Base-by-base conservation (phyloP, 2,888 invertebrate species). In the Cephus spinipes region DNA sequence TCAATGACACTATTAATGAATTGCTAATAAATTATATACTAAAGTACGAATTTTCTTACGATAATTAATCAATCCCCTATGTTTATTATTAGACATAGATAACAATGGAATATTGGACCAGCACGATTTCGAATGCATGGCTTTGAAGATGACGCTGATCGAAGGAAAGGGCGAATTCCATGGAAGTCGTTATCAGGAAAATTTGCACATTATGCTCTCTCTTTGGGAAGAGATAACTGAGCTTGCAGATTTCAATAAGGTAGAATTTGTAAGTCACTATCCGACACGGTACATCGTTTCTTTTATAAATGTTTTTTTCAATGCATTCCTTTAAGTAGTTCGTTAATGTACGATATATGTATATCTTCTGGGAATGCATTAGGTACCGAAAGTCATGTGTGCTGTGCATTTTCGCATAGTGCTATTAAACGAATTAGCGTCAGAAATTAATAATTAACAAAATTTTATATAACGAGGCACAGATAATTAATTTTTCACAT, bases 181-280 rank as follows among this genome's bases (percentile, higher is more conserved):
- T 89, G 91, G 94, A 77, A 93, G 93, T 4, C 94, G 95, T 33
- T 93, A 96, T 79, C 95, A 95, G 88, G 96, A 96, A 91, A 96
- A 96, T 92, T 95, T 96, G 90, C 96, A 96, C 90, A 94, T 97
- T 83, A 97, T 97, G 97, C 92, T 94, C 77, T 96, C 96, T 85
- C 93, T 97, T 33, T 97, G 97, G 97, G 96, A 96, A 87, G 97
- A 97, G 93, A 96, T 97, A 84, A 95, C 97, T 0, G 96, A 96
- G 87, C 92, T 97, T 83, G 97, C 97, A 68, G 97, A 97, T 93
- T 96, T 96, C 92, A 96, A 97, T 92, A 97, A 96, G 95, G 97
- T 96, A 85, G 71, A 76, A 55, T 55, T 55, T 55, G 40, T 55
- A 55, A 55, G 40, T 55, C 40, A 55, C 40, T 55, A 23, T 9